phyloP scores from a whole-genome alignment of 2,888 invertebrate genomes.

The Ectobius pallidus region DNA sequence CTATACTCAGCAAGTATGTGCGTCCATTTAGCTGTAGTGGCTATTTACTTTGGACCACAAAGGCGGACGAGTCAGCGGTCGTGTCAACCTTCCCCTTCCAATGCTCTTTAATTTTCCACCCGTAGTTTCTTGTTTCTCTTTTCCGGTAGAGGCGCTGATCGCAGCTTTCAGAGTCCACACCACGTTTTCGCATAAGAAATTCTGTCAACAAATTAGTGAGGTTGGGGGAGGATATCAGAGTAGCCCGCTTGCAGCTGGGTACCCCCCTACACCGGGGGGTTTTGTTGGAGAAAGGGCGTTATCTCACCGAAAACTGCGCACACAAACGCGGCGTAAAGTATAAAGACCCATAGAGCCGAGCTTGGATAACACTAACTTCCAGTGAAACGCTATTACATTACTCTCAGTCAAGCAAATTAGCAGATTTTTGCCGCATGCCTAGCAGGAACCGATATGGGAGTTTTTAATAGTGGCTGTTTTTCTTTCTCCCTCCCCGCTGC shows the following conservation, averaged over 20 bases:
- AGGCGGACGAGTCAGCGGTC: background rate
- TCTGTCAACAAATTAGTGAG: constrained; percentile 53
- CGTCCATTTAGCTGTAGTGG: background rate
- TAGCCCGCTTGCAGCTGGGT: constrained; percentile 4
- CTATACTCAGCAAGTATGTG: constrained; percentile 5
- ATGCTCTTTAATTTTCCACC: background rate
- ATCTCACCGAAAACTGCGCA: constrained; percentile 34
- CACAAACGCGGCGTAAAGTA: constrained; percentile 23
- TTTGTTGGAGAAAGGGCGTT: constrained; percentile 30
- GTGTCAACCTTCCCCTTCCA: background rate
- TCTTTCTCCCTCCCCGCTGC: constrained; percentile 22
- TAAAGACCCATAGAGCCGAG: constrained; percentile 24
- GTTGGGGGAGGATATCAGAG: constrained; percentile 9
- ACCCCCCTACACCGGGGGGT: background rate
- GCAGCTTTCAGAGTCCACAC: constrained; percentile 45
- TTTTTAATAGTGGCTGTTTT: constrained; percentile 41
- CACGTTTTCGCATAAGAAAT: constrained; percentile 55
- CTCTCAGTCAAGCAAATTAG: constrained; percentile 40
- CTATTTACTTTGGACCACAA: constrained; percentile 14
- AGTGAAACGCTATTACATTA: constrained; percentile 34
- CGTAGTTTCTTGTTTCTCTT: constrained; percentile 14
- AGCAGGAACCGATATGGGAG: constrained; percentile 39
- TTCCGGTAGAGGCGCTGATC: constrained; percentile 48
- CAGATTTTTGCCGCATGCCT: constrained; percentile 37
- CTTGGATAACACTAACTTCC: constrained; percentile 15